phyloP scores from a whole-genome alignment of 2,113 vertebrate species.

The Cranoglanis bouderius region DNA sequence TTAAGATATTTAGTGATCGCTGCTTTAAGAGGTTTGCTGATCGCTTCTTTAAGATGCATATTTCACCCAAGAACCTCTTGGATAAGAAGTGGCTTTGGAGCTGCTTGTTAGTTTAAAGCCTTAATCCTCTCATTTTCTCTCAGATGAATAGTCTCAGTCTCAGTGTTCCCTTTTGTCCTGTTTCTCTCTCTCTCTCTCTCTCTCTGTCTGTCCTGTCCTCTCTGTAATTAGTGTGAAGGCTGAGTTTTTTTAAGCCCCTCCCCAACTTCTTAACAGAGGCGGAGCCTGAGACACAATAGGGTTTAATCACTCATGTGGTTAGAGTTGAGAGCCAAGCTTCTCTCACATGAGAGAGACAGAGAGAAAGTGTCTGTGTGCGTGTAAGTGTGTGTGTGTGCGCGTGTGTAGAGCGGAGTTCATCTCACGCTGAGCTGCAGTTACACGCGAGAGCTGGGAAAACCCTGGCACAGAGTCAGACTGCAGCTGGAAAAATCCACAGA shows the following conservation, averaged over 20 bases:
- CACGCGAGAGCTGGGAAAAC: neutral
- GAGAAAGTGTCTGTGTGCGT: constrained; percentile 1
- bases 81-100: neutral
- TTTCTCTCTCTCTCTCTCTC: neutral
- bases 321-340: constrained; percentile 59
- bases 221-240: constrained; percentile 22
- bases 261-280: constrained; percentile 23
- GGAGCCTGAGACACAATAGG: constrained; percentile 68
- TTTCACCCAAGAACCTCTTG: neutral
- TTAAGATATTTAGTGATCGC: neutral
- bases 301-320: constrained; percentile 71
- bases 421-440: neutral
- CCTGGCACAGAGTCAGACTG: constrained; percentile 12
- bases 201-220: constrained; percentile 17
- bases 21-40: neutral
- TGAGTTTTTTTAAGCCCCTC: constrained; percentile 30
- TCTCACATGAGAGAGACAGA: constrained; percentile 27
- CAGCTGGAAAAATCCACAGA: neutral
- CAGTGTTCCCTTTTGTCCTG: constrained; percentile 29
- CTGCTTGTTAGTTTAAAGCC: constrained; percentile 28
- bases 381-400: neutral
- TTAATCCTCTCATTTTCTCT: constrained; percentile 52
- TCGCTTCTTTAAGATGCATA: neutral
- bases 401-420: constrained; percentile 23
- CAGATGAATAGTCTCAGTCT: constrained; percentile 48